Conservation (phyloP, 1,140 invertebrate species). For the Carposina sasakii region DNA sequence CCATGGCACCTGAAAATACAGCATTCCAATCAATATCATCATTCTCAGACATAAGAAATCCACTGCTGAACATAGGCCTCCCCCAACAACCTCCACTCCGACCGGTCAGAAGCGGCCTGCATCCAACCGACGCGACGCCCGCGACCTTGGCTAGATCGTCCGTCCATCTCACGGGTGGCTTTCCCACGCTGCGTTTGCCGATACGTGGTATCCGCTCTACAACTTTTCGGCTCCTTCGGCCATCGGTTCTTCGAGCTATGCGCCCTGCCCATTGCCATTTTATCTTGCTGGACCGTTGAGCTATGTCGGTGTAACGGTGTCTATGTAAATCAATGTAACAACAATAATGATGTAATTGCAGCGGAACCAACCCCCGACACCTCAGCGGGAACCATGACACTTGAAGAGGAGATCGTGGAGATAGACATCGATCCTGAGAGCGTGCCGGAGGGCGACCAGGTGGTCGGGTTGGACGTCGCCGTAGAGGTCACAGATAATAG, state of each 20-base stretch:
- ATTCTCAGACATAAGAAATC: no score
- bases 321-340: neutral
- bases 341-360: neutral
- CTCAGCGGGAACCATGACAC: conserved; percentile 8
- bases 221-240: neutral
- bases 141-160: no score
- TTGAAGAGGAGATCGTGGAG: conserved; percentile 31
- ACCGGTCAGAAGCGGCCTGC: no score
- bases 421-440: conserved; percentile 16
- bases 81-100: no score
- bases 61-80: no score
- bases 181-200: no score
- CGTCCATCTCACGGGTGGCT: no score
- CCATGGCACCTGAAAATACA: no score
- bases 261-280: neutral
- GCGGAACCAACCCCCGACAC: conserved; percentile 1
- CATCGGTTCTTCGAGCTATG: neutral
- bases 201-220: no score
- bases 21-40: no score
- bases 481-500: neutral
- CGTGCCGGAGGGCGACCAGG: neutral
- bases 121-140: no score
- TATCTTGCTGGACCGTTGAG: neutral
- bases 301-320: neutral
- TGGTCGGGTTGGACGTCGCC: no score